Evolutionary conservation across 2,113 vertebrate genomes (phyloP), one percentile per base, ranked within the genome.

Genomic region (Scortum barcoo): DNA sequence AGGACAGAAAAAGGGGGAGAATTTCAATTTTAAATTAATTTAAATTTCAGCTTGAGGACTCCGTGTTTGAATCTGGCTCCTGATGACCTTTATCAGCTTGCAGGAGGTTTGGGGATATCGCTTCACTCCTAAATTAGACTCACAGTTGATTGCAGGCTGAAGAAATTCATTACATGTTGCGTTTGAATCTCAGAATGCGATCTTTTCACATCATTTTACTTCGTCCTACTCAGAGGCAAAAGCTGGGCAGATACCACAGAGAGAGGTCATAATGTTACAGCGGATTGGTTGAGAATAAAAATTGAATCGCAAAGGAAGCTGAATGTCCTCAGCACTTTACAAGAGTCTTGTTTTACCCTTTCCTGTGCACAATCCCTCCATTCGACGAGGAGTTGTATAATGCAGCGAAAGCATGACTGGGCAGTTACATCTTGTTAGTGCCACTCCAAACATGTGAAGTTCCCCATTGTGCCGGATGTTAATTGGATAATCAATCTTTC

Each of bases 401-500:
- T 24, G 44, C 42, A 58, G 40, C 63, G 51, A 79, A 73, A 78
- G 56, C 75, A 10, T 65, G 67, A 80, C 51, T 36, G 38, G 74
- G 87, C 71, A 86, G 91, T 91, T 88, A 83, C 90, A 87, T 85
- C 84, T 89, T 90, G 90, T 95, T 92, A 94, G 83, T 87, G 91
- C 72, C 1, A 17, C 82, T 72, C 60, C 60, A 71, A 82, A 80
- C 79, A 73, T 63, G 62, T n/a, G 74, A 80, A 72, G 81, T 57
- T 71, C 85, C 68, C 81, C 75, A 65, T 85, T 56, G 14, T 75
- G 81, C 69, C 84, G 66, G 88, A 87, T 91, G 88, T 88, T 94
- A 94, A 95, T 94, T 92, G 88, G 86, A 90, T 89, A 88, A 95
- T 94, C 93, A 94, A 93, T 95, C 93, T 93, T 81, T 42, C 56